These are phyloP conservation scores for Phaetusa simplex DNA, from an alignment of 2,113 vertebrate genomes.

Conservation along the genomic window DNA sequence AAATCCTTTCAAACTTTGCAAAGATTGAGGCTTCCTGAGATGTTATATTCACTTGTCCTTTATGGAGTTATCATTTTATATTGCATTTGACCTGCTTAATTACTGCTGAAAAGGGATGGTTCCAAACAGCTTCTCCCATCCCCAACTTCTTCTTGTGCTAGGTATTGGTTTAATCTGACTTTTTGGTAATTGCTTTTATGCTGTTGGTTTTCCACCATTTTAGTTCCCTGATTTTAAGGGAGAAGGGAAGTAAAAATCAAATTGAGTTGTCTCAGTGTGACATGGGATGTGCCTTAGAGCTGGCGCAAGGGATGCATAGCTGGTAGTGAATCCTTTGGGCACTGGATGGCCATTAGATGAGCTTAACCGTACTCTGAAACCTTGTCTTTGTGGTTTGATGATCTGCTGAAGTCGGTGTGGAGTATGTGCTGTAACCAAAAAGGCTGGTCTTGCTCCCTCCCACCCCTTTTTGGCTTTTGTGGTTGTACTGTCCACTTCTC, in stretches of 20 bases:
- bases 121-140: neutral
- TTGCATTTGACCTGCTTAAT: neutral
- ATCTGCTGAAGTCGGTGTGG: neutral
- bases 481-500: neutral
- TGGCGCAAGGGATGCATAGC: neutral
- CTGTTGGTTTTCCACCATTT: neutral
- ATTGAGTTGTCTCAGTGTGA: neutral
- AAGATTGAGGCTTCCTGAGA: neutral
- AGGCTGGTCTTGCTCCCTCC: neutral
- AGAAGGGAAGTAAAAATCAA: neutral
- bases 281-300: fast-evolving
- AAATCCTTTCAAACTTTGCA: neutral
- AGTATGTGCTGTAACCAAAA: neutral
- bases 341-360: neutral
- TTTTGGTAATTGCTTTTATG: neutral
- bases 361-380: neutral
- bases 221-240: neutral
- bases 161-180: neutral
- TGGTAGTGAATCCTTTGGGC: neutral
- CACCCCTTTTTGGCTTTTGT: neutral
- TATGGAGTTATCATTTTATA: neutral
- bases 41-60: neutral
- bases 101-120: neutral
- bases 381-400: neutral
- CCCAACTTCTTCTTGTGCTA: neutral